phyloP scores from a whole-genome alignment of 2,888 invertebrate genomes.

The Hirtodrosophila duncani region DNA sequence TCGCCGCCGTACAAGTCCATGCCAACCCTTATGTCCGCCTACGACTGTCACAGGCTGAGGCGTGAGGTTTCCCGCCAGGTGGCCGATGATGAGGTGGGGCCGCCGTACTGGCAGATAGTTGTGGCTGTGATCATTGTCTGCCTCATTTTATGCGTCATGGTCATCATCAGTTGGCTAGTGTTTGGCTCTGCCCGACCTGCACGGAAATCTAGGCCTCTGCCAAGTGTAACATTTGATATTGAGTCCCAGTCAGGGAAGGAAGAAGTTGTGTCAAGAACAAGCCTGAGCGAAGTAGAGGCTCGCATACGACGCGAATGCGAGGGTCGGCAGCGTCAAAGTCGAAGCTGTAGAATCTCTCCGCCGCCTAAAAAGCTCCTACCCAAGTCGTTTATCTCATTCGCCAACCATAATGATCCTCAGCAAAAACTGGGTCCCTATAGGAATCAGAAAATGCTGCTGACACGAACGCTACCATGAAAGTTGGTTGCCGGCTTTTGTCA shows the following conservation, averaged over 20 bases:
- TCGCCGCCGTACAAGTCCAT: constrained; percentile 9
- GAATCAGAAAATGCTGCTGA: constrained; percentile 2
- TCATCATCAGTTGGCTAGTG: constrained; percentile 15
- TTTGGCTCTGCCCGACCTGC: constrained; percentile 10
- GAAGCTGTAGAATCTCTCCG: no score
- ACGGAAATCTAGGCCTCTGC: no score
- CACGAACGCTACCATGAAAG: background rate
- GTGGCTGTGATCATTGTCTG: constrained; percentile 8
- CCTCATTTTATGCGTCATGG: constrained; percentile 12
- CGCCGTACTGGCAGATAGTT: constrained; percentile 7
- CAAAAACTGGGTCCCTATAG: constrained; percentile 22
- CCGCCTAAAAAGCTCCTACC: background rate
- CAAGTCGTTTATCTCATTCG: constrained; percentile 34
- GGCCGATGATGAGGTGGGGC: background rate
- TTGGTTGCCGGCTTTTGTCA: no score
- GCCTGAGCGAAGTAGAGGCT: no score
- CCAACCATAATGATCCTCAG: constrained; percentile 9
- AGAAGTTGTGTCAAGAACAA: no score
- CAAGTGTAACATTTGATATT: no score
- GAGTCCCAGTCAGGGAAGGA: no score
- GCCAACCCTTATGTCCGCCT: constrained; percentile 30
- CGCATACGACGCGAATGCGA: no score
- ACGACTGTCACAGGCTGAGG: constrained; percentile 44
- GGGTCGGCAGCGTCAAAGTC: no score
- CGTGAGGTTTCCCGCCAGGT: constrained; percentile 22